Evolutionary conservation across 2,797 vertebrate genomes (phyloP).

Genomic region (Onychomys arenicola): DNA sequence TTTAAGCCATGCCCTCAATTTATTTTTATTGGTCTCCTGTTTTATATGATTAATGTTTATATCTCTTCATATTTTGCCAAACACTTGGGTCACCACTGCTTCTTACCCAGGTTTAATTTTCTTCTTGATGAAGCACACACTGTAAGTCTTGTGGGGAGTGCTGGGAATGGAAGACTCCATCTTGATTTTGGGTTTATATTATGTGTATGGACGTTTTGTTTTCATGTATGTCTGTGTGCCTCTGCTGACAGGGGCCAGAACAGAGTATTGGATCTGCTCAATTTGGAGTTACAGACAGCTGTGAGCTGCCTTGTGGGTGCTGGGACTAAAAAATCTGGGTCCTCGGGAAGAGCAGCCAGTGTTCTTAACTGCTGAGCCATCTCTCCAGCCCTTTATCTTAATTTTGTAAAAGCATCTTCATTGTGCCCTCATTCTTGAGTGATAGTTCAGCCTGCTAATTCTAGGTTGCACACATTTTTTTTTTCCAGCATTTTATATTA

Average conservation of each 20-base stretch:
- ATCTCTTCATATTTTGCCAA: constrained; percentile 11
- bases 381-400: background rate
- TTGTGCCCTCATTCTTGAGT: background rate
- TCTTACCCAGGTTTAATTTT: background rate
- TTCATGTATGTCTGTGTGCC: background rate
- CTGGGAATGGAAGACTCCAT: background rate
- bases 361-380: background rate
- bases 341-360: background rate
- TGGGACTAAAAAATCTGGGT: no score
- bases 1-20: background rate
- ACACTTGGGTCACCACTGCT: background rate
- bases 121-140: background rate
- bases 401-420: background rate
- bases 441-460: background rate
- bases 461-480: background rate
- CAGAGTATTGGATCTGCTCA: background rate
- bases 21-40: background rate
- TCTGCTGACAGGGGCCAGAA: background rate
- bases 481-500: constrained; percentile 8
- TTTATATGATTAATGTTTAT: background rate
- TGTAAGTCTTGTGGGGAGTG: background rate
- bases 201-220: background rate
- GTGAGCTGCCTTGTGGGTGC: background rate
- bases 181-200: background rate
- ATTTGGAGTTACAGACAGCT: background rate